Base-by-base conservation (phyloP, 1,140 invertebrate genomes). In the Acarapis woodi region DNA sequence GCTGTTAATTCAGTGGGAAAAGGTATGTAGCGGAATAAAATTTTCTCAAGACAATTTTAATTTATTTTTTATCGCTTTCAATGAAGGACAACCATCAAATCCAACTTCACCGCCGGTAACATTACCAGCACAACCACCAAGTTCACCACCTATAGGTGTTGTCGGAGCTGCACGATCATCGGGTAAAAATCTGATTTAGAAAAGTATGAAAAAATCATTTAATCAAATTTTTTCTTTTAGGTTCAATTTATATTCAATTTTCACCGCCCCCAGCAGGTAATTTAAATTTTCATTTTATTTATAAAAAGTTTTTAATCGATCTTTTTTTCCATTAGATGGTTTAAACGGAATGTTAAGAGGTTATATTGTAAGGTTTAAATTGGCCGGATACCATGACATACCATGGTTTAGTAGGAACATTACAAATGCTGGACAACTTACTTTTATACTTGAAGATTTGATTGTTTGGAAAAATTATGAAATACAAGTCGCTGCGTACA, bases 381-480 rank as follows among this genome's bases (percentile, higher is more conserved):
- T 93, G 1, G 71, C 70, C 41, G 80, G 85, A 0, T 96, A 96
- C 53, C 72, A 74, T 40, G 71, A 45, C 23, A 50, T 47, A 19
- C 46, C 48, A 9, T 55, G 54, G 54, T 80, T 70, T 4, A 65
- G 67, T 48, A 67, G 76, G 45, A 90, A 88, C 52, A 76, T 96
- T 16, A 82, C 74, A 1, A 83, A 85, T 52, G 76, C 82, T 48
- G 77, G 75, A 1, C 82, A 88, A 51, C 65, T 76, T 43, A 88
- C 82, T 54, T 87, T 72, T 51, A 61, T 90, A 0, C 80, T 94
- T 38, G 73, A 79, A 46, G 80, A 87, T 49, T 58, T 93, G 25
- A 93, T 93, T 37, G 88, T 83, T 0, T 94, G 85, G 85, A 85
- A 90, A 55, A 79, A 90, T 53, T 97, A 99, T 49, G 71, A 83